Evolutionary conservation across 2,888 invertebrate species (phyloP).

Genomic region (Chloroclystis v-ata): DNA sequence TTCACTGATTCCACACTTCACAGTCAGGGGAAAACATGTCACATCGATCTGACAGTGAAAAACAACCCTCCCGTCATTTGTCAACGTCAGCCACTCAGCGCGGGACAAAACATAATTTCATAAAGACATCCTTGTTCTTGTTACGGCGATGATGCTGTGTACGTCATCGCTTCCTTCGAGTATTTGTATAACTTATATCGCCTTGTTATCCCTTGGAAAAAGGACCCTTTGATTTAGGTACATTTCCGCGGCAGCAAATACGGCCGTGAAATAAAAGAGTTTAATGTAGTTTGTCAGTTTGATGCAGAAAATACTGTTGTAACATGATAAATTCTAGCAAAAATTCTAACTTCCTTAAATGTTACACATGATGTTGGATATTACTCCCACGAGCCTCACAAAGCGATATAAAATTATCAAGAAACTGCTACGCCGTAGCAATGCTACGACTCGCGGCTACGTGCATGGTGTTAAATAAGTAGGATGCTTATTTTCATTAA

Average conservation of each 20-base stretch:
- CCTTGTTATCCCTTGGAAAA: slow-evolving; percentile 14
- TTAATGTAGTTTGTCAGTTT: no score
- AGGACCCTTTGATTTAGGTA: slow-evolving; percentile 8
- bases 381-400: no score
- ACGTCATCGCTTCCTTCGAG: slow-evolving; percentile 35
- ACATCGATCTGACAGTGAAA: slow-evolving; percentile 74
- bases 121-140: slow-evolving; percentile 73
- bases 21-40: slow-evolving; percentile 66
- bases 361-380: no score
- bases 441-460: no score
- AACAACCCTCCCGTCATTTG: slow-evolving; percentile 70
- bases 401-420: no score
- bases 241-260: background rate
- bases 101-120: slow-evolving; percentile 71
- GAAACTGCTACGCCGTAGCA: no score
- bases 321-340: no score
- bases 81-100: slow-evolving; percentile 72
- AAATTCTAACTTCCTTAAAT: no score
- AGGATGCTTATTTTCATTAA: no score
- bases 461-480: no score
- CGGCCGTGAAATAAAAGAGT: background rate
- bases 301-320: no score
- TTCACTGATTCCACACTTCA: slow-evolving; percentile 62
- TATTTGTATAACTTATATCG: slow-evolving; percentile 39
- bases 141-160: slow-evolving; percentile 45